Evolutionary conservation across 2,888 invertebrate genomes (phyloP), one percentile per base, ranked within the genome.

Genomic region (Xylophagus ater): DNA sequence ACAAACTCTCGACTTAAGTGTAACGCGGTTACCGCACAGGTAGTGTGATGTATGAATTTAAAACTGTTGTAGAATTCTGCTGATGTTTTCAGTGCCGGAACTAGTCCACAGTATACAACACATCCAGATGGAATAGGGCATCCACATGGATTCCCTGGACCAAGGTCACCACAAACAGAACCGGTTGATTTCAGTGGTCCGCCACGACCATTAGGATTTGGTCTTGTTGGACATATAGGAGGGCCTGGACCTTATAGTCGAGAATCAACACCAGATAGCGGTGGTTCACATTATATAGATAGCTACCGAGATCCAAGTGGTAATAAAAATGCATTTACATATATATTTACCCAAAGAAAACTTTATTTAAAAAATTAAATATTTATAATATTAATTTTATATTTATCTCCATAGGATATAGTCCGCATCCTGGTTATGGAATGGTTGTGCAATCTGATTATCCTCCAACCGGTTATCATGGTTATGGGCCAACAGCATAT

Each of bases 241-340:
- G 76, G 77, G 17, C 74, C 75, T 4, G 71, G 74, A 17, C 67
- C 58, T 9, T 87, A 87, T 62, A 87, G 86, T 66, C 76, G 87
- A 54, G 87, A 88, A 67, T 87, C 87, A 46, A 87, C 87, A 36
- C 87, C 87, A 4, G 87, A 88, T 62, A 86, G 85, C 56, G 86
- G 86, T 35, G 86, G 85, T 43, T 86, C 86, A 39, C 87, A 87
- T 68, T 88, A 87, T 62, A 76, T 87, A 66, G 87, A 88, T 63
- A 81, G 83, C 46, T 88, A 87, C 62, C 71, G 87, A 58, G 87
- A 87, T 62, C 78, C 85, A 23, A 81, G 83, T 56, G 86, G 87
- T 87, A 64, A 72, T 61, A 9, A 10, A 25, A n/a, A 23, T 19
- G 14, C 12, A n/a, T 35, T 34, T 23, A 23, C 23, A 23, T n/a